phyloP scores from a whole-genome alignment of 2,888 invertebrate genomes.

The Polyploca ridens region DNA sequence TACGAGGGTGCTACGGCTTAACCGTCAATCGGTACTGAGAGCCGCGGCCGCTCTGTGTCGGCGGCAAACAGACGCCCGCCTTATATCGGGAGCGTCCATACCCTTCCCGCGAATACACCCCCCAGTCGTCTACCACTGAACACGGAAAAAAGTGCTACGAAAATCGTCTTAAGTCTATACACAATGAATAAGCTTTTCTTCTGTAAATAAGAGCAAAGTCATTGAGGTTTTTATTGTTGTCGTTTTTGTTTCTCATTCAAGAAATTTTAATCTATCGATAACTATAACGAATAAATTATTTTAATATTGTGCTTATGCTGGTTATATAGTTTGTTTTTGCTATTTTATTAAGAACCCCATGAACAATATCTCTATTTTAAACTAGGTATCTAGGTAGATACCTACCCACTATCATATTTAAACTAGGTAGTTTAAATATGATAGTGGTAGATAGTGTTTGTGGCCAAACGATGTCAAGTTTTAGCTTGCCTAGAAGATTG shows the following conservation, averaged over 20 bases:
- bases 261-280: neutral
- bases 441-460: too few species aligned
- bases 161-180: slow-evolving; percentile 40
- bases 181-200: slow-evolving; percentile 27
- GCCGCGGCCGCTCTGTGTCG: slow-evolving; percentile 66
- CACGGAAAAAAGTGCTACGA: slow-evolving; percentile 32
- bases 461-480: too few species aligned
- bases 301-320: too few species aligned
- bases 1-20: slow-evolving; percentile 52
- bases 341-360: too few species aligned
- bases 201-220: slow-evolving; percentile 18
- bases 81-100: slow-evolving; percentile 56
- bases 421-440: too few species aligned
- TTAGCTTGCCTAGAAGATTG: too few species aligned
- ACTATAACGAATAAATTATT: too few species aligned
- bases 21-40: slow-evolving; percentile 41
- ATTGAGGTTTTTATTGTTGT: slow-evolving; percentile 4
- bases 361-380: too few species aligned
- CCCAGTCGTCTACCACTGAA: slow-evolving; percentile 28
- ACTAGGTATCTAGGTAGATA: too few species aligned
- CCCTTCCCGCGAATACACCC: slow-evolving; percentile 30
- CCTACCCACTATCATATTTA: too few species aligned
- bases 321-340: too few species aligned
- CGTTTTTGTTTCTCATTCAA: neutral
- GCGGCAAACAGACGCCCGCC: slow-evolving; percentile 53